phyloP scores from a whole-genome alignment of 2,797 vertebrate genomes.

The Synaphobranchus kaupii region DNA sequence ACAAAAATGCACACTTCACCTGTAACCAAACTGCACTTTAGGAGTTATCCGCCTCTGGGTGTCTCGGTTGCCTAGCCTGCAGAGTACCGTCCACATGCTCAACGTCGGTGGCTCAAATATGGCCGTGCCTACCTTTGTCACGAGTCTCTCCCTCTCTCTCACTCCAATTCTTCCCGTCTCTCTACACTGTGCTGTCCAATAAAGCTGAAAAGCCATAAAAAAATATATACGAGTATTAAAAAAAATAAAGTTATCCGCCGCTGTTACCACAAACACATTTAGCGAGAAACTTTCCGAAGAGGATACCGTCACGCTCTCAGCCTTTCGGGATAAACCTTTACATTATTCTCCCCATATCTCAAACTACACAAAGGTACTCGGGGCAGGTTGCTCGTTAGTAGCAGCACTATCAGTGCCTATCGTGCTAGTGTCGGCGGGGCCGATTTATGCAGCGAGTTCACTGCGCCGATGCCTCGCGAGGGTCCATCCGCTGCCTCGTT shows the following conservation, averaged over 20 bases:
- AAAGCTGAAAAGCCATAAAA: too few relatives aligned
- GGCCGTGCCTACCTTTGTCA: too few relatives aligned
- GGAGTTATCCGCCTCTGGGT: too few relatives aligned
- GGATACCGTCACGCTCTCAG: not conserved
- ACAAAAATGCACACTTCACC: too few relatives aligned
- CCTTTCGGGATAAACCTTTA: not conserved
- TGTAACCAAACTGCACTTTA: too few relatives aligned
- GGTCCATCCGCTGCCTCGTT: conserved; percentile 65
- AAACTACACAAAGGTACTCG: conserved; percentile 8
- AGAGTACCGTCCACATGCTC: too few relatives aligned
- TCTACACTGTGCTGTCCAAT: too few relatives aligned
- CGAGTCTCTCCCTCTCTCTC: too few relatives aligned
- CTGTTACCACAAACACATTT: not conserved
- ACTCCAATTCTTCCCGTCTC: too few relatives aligned
- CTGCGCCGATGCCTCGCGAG: conserved; percentile 55
- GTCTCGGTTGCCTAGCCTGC: too few relatives aligned
- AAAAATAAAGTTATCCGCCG: not conserved
- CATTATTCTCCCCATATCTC: conserved; percentile 48
- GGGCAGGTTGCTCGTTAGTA: conserved; percentile 57
- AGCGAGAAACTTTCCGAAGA: not conserved
- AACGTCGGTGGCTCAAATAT: too few relatives aligned
- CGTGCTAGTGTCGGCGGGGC: conserved; percentile 46
- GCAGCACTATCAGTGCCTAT: conserved; percentile 34
- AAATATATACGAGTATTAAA: too few relatives aligned
- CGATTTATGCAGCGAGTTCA: conserved; percentile 71